phyloP scores from a whole-genome alignment of 2,113 vertebrate species.

The Sphyrna mokarran region DNA sequence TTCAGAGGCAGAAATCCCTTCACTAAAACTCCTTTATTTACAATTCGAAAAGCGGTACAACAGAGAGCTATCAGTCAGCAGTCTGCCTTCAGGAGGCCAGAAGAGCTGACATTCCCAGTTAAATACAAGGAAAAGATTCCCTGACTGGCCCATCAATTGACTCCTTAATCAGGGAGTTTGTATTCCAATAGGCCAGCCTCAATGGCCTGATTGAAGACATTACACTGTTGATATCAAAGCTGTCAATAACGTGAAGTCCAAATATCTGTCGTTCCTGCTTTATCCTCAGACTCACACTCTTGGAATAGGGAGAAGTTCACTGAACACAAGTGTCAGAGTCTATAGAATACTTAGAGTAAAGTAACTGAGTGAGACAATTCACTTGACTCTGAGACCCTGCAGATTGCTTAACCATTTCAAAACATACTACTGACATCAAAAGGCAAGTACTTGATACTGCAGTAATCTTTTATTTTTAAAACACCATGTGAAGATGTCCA shows the following conservation, averaged over 20 bases:
- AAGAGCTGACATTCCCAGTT: too few relatives aligned
- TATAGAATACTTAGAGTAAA: background rate
- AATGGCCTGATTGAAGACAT: too few relatives aligned
- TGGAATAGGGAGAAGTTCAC: background rate
- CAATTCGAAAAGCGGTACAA: too few relatives aligned
- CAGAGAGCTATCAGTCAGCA: too few relatives aligned
- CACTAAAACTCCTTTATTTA: too few relatives aligned
- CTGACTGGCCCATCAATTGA: too few relatives aligned
- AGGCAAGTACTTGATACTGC: background rate
- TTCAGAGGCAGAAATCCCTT: too few relatives aligned
- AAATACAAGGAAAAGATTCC: too few relatives aligned
- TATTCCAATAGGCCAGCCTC: too few relatives aligned
- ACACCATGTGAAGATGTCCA: background rate
- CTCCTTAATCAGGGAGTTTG: too few relatives aligned
- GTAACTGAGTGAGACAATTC: background rate
- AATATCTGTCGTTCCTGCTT: background rate
- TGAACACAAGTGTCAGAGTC: background rate
- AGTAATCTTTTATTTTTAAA: background rate
- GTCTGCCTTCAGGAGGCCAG: too few relatives aligned
- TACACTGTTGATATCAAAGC: background rate
- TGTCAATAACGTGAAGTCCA: slow-evolving; percentile 18
- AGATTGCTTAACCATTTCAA: background rate
- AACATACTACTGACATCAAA: background rate
- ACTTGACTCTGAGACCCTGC: background rate
- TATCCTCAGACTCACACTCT: background rate